These are phyloP conservation scores for Elgaria multicarinata DNA, from an alignment of 2,113 vertebrate species.

Conservation along the genomic window DNA sequence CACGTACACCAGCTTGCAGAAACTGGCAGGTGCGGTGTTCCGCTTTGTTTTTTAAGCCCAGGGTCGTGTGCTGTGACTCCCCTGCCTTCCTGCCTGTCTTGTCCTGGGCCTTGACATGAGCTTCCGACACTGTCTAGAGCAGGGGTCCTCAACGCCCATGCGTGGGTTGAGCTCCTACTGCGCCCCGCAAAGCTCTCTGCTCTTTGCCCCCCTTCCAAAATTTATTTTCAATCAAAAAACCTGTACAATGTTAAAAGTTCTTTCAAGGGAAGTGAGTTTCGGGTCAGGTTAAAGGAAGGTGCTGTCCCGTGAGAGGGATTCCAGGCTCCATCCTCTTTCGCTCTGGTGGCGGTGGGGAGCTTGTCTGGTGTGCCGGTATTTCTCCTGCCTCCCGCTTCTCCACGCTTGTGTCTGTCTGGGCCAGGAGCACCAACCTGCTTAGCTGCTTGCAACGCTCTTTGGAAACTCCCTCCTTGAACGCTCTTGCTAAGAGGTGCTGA, in stretches of 20 bases:
- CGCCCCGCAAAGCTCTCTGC: too few relatives aligned
- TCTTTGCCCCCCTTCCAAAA: too few relatives aligned
- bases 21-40: background rate
- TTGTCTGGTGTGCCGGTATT: background rate
- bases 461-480: background rate
- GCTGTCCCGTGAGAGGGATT: background rate
- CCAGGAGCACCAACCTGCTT: conserved; percentile 23
- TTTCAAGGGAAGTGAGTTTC: background rate
- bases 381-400: too few relatives aligned
- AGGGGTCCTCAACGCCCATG: too few relatives aligned
- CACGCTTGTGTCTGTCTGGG: conserved; percentile 27
- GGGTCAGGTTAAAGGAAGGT: background rate
- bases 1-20: background rate
- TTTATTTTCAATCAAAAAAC: too few relatives aligned
- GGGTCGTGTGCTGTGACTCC: background rate
- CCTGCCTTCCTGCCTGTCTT: background rate
- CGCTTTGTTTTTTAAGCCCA: rapidly evolving
- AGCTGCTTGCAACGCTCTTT: conserved; percentile 55
- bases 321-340: background rate
- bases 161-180: too few relatives aligned
- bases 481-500: background rate
- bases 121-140: background rate
- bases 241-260: too few relatives aligned
- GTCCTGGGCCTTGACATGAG: background rate
- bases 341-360: background rate